Base-by-base conservation (phyloP, 2,888 invertebrate genomes). In the Patella depressa region DNA sequence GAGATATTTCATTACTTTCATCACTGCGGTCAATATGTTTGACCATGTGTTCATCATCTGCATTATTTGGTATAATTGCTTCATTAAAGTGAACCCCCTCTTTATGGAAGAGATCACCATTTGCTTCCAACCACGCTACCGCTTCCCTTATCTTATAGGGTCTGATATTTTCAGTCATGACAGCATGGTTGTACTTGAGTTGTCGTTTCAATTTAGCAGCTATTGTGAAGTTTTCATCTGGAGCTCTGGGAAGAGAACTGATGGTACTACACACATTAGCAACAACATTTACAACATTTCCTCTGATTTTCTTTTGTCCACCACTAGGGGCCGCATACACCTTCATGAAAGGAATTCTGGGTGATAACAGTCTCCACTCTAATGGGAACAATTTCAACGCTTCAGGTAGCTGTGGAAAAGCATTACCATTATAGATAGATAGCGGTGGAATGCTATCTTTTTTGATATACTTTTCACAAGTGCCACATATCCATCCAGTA, bases 181-280 rank as follows among this genome's bases (percentile, higher is more conserved):
- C 15, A 14, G 69, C 53, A 53, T 59, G 19, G 17, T 65, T 69
- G 14, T 59, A 45, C 12, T 45, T 24, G 2, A 74, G 19, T 24
- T 65, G 74, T 65, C 74, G 19, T 19, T 74, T 55, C 7, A 74
- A 34, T 29, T 74, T 74, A 53, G 69, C 34, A 7, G 74, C 74
- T 45, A 69, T 53, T 69, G 74, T 74, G 53, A 65, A 45, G 12
- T 59, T 74, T 24, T 72, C 72, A 34, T 72, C 72, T 29, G 45
- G 45, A 11, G 34, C 34, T 45, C 72, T 24, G 12, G 72, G 72
- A 12, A 72, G 45, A 14, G 72, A 72, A 24, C 34, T 72, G 34
- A 34, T 45, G 14, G 72, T 72, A n/a, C 15, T 45, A 12, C 17
- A 19, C 24, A 72, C 72, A 72, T 72, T 45, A 29, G 45, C 70